phyloP scores from a whole-genome alignment of 2,113 vertebrate species.

The Phalacrocorax pelagicus region DNA sequence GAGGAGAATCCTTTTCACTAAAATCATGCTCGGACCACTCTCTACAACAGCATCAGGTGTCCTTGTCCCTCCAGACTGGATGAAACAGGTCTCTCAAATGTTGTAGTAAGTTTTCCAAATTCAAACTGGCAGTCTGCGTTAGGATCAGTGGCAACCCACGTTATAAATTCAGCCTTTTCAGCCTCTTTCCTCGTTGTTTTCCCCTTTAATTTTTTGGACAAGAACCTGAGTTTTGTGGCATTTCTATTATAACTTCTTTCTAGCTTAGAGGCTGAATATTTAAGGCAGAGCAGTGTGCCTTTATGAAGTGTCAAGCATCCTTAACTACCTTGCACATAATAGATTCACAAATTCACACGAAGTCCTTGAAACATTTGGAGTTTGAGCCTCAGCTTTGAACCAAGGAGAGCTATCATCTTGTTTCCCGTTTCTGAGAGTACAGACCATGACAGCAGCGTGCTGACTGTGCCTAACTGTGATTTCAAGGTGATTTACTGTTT shows the following conservation, averaged over 20 bases:
- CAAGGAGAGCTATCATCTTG: neutral
- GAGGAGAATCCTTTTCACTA: neutral
- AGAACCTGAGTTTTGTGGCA: neutral
- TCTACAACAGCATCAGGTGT: neutral
- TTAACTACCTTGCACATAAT: neutral
- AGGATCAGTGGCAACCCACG: neutral
- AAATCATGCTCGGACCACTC: neutral
- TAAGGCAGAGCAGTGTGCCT: neutral
- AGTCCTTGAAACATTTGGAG: neutral
- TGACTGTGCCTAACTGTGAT: neutral
- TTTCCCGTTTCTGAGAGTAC: neutral
- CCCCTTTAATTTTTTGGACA: neutral
- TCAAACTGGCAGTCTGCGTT: neutral
- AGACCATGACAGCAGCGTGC: neutral
- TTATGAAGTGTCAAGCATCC: neutral
- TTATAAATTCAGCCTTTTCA: neutral
- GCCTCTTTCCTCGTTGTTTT: neutral
- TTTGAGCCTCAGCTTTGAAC: constrained; percentile 9
- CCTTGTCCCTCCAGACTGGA: neutral
- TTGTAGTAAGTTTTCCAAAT: neutral
- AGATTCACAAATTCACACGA: neutral
- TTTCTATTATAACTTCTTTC: neutral
- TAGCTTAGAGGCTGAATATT: neutral
- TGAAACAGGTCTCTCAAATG: neutral
- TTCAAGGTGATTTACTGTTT: constrained; percentile 26